Conservation (phyloP, 2,113 vertebrate genomes). For the Trochalopteron elliotii region DNA sequence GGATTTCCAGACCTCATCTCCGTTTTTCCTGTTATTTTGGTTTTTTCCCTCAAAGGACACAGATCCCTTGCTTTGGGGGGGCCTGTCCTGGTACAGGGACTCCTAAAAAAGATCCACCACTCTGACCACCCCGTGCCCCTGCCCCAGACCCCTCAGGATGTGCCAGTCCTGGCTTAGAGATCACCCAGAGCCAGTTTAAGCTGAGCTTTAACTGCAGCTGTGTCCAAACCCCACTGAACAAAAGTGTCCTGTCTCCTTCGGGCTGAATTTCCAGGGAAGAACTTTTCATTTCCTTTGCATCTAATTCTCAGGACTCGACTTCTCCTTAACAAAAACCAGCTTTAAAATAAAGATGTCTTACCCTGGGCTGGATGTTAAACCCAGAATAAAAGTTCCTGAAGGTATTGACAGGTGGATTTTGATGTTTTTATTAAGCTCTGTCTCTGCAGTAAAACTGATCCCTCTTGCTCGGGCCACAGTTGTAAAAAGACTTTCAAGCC, state of each 20-base stretch:
- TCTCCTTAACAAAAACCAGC: neutral
- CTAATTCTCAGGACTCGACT: neutral
- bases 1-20: neutral
- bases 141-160: neutral
- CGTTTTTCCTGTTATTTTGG: neutral
- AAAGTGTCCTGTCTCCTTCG: neutral
- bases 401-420: neutral
- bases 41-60: neutral
- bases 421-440: constrained; percentile 24
- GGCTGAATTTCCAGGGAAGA: constrained; percentile 11
- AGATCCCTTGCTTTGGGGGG: neutral
- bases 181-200: neutral
- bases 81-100: neutral
- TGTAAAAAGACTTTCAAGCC: neutral
- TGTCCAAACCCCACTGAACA: neutral
- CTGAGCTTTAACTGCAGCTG: neutral
- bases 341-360: neutral
- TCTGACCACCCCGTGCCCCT: neutral
- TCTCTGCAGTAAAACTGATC: neutral
- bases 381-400: neutral
- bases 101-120: neutral
- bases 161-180: neutral
- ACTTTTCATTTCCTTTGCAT: constrained; percentile 21
- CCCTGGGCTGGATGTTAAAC: neutral
- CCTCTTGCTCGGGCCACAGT: neutral